Evolutionary conservation across 2,797 vertebrate species (phyloP).

Genomic region (Peromyscus nudipes): DNA sequence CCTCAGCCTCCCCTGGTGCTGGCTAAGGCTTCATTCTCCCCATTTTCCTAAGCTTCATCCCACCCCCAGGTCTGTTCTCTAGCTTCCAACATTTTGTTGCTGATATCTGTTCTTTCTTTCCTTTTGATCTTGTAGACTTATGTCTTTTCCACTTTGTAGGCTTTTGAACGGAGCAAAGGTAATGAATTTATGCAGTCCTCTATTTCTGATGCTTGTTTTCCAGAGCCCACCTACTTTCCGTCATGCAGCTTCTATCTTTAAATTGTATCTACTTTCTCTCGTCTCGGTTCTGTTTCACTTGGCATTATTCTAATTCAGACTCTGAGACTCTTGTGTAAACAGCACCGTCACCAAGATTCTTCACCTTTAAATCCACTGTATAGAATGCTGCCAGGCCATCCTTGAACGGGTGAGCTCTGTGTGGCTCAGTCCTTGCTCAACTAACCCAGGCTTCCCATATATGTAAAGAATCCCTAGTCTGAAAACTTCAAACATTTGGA

Average conservation of each 20-base stretch:
- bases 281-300: background rate
- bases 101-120: background rate
- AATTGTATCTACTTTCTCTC: background rate
- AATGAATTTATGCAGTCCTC: background rate
- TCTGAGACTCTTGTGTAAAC: background rate
- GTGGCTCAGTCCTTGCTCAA: background rate
- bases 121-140: background rate
- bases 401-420: background rate
- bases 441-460: background rate
- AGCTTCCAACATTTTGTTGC: background rate
- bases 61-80: background rate
- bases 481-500: background rate
- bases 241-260: background rate
- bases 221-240: background rate
- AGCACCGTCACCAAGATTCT: background rate
- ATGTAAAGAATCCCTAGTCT: background rate
- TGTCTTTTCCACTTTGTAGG: background rate
- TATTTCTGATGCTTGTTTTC: background rate
- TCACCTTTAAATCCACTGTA: background rate
- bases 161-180: background rate
- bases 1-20: background rate
- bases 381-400: background rate
- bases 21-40: background rate
- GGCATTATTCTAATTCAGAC: background rate
- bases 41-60: background rate